Conservation (phyloP, 2,888 invertebrate genomes). For the Aquatica leii region DNA sequence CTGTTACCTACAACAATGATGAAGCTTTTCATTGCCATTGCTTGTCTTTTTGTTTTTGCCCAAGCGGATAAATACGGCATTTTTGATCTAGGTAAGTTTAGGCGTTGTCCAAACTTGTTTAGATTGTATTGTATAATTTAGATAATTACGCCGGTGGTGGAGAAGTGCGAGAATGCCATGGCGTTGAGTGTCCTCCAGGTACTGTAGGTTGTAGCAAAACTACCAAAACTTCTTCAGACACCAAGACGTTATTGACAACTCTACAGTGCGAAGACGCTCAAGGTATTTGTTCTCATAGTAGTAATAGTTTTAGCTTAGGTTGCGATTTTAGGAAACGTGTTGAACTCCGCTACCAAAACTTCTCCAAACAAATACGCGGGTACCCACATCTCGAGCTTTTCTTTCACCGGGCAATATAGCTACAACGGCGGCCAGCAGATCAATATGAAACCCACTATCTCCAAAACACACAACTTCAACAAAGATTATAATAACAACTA, state of each 20-base stretch:
- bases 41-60: not conserved
- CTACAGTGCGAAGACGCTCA: conserved; percentile 35
- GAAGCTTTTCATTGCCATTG: not conserved
- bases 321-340: conserved; percentile 21
- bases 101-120: not conserved
- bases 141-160: not conserved
- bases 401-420: conserved; percentile 26
- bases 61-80: not conserved
- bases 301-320: too few species aligned
- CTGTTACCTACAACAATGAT: not conserved
- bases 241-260: conserved; percentile 28
- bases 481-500: not conserved
- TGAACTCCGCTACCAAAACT: conserved; percentile 17
- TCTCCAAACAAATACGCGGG: conserved; percentile 14
- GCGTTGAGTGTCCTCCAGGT: conserved; percentile 33
- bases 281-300: too few species aligned
- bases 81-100: not conserved
- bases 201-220: conserved; percentile 39
- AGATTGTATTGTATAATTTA: not conserved
- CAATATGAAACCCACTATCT: not conserved
- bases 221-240: conserved; percentile 34
- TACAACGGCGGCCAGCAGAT: conserved; percentile 11
- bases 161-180: conserved; percentile 30
- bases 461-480: not conserved
- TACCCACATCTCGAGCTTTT: conserved; percentile 19